phyloP scores from a whole-genome alignment of 2,797 vertebrate genomes.

The Lepilemur septentrionalis region DNA sequence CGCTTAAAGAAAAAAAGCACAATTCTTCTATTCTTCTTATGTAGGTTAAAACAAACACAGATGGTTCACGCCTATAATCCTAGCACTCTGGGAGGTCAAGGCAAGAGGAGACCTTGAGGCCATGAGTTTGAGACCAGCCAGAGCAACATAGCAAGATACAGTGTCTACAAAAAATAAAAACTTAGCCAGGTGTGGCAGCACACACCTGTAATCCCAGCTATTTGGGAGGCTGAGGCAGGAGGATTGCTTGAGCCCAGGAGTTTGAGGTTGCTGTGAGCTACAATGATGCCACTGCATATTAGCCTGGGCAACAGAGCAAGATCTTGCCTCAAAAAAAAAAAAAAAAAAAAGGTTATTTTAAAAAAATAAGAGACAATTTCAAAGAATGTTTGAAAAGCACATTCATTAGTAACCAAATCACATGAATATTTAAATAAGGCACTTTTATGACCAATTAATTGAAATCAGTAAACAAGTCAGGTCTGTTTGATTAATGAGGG shows the following conservation, averaged over 20 bases:
- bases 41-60: background rate
- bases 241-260: background rate
- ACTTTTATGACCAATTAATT: background rate
- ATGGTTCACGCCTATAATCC: background rate
- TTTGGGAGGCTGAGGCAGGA: background rate
- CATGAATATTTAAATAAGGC: background rate
- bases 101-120: background rate
- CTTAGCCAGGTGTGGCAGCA: background rate
- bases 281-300: background rate
- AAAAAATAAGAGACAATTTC: background rate
- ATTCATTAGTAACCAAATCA: background rate
- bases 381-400: constrained; percentile 7
- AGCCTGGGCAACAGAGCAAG: background rate
- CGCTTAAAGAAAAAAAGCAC: background rate
- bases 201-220: background rate
- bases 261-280: background rate
- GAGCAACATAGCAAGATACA: background rate
- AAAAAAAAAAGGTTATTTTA: background rate
- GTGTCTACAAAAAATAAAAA: background rate
- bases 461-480: background rate
- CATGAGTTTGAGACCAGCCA: background rate
- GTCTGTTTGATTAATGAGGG: background rate
- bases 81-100: background rate
- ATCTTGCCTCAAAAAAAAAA: background rate
- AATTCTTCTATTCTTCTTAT: background rate